Percentiles rank a stretch among this genome's conserved stretches.
phyloP scores from a whole-genome alignment of 2,888 invertebrate genomes.

The Trissolcus japonicus region DNA sequence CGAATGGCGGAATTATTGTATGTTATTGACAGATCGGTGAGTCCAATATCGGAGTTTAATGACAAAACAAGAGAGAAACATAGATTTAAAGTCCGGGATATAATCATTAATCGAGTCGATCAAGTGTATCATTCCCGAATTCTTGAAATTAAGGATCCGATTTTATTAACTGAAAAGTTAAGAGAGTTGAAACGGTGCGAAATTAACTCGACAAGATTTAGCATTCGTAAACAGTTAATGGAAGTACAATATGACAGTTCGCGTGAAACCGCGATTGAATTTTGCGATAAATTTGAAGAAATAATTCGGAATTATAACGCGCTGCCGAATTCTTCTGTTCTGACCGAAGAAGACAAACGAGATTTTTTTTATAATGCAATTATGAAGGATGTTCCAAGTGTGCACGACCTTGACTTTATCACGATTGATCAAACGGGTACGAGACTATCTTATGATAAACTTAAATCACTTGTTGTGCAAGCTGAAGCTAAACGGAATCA shows the following conservation, averaged over 20 bases:
- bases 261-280: constrained; percentile 16
- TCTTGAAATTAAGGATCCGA: constrained; percentile 12
- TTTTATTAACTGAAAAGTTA: constrained; percentile 16
- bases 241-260: constrained; percentile 14
- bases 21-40: constrained; percentile 8
- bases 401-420: constrained; percentile 23
- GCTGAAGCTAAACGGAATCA: constrained; percentile 5
- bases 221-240: constrained; percentile 11
- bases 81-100: constrained; percentile 19
- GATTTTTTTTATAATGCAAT: constrained; percentile 18
- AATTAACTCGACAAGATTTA: constrained; percentile 18
- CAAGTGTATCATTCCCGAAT: constrained; percentile 25
- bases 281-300: constrained; percentile 31
- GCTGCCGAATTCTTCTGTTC: constrained; percentile 9
- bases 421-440: constrained; percentile 16
- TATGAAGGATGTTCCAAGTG: constrained; percentile 5
- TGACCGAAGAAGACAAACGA: constrained; percentile 25
- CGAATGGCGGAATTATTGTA: background rate
- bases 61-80: constrained; percentile 10
- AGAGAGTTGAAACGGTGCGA: constrained; percentile 26
- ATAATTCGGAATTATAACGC: constrained; percentile 16
- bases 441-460: constrained; percentile 19
- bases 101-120: constrained; percentile 25
- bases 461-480: constrained; percentile 27
- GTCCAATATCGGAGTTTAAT: background rate